Conservation (phyloP, 2,113 vertebrate genomes). For the Onychorhynchus coronatus region DNA sequence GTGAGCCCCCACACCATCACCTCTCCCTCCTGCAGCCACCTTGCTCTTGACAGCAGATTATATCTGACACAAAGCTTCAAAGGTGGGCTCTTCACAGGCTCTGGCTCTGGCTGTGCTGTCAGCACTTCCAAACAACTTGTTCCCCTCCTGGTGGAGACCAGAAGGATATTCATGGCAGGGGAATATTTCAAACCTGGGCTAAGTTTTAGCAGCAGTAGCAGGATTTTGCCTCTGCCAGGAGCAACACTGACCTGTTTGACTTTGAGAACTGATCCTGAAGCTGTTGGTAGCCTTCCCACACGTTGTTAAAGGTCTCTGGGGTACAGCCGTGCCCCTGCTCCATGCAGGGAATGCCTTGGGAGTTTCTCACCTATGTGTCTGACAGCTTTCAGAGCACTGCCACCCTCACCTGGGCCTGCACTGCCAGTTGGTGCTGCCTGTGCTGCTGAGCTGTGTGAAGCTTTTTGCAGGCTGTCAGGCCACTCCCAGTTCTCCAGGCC, state of each 20-base stretch:
- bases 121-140: neutral
- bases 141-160: slow-evolving; percentile 13
- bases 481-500: neutral
- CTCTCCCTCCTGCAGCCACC: neutral
- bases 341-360: neutral
- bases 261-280: neutral
- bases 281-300: neutral
- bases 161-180: neutral
- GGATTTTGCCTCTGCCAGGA: neutral
- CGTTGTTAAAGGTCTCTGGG: neutral
- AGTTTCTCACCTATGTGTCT: neutral
- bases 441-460: neutral
- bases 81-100: neutral
- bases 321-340: neutral
- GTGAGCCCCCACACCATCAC: neutral
- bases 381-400: neutral
- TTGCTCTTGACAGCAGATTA: neutral
- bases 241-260: neutral
- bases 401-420: neutral
- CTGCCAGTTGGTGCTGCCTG: neutral
- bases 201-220: neutral
- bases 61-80: neutral
- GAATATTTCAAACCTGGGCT: neutral
- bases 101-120: neutral
- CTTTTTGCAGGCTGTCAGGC: neutral